phyloP scores from a whole-genome alignment of 1,140 invertebrate genomes.

The Drosophila tsacasi region DNA sequence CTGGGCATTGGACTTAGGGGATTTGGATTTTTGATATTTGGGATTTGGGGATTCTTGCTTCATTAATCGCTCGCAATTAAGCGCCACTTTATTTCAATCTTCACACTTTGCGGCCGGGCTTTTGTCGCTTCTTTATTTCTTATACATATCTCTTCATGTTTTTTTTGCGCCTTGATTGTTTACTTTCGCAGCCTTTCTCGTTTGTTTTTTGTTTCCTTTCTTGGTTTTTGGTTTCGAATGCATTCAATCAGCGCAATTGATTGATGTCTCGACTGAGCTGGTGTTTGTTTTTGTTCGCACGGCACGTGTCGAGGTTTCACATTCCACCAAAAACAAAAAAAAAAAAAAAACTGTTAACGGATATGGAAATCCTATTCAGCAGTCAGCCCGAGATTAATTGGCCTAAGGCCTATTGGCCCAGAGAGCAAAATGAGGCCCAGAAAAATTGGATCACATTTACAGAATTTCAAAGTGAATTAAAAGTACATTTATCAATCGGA shows the following conservation, averaged over 20 bases:
- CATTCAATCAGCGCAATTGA: conserved; percentile 59
- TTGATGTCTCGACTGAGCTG: conserved; percentile 37
- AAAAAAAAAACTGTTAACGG: conserved; percentile 26
- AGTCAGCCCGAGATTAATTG: conserved; percentile 37
- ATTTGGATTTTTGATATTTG: conserved; percentile 23
- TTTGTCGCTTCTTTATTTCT: conserved; percentile 17
- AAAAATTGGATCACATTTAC: conserved; percentile 23
- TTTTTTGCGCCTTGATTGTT: conserved; percentile 18
- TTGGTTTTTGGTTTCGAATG: conserved; percentile 28
- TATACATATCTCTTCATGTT: conserved; percentile 16
- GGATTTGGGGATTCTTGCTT: conserved; percentile 67
- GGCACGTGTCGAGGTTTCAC: conserved; percentile 52
- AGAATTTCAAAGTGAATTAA: conserved; percentile 6
- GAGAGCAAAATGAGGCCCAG: not conserved
- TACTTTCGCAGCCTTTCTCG: conserved; percentile 42
- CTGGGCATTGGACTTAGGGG: conserved; percentile 23
- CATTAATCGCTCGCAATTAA: conserved; percentile 81
- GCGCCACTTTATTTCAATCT: conserved; percentile 74
- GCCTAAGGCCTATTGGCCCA: not conserved
- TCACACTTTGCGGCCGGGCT: conserved; percentile 51
- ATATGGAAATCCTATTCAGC: conserved; percentile 44
- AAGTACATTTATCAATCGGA: conserved; percentile 6
- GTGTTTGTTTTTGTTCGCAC: conserved; percentile 18
- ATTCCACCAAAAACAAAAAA: conserved; percentile 19
- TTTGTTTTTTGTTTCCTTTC: not conserved